Base-by-base conservation (phyloP, 2,888 invertebrate genomes). In the Galeopsomyia nigrocyanea region DNA sequence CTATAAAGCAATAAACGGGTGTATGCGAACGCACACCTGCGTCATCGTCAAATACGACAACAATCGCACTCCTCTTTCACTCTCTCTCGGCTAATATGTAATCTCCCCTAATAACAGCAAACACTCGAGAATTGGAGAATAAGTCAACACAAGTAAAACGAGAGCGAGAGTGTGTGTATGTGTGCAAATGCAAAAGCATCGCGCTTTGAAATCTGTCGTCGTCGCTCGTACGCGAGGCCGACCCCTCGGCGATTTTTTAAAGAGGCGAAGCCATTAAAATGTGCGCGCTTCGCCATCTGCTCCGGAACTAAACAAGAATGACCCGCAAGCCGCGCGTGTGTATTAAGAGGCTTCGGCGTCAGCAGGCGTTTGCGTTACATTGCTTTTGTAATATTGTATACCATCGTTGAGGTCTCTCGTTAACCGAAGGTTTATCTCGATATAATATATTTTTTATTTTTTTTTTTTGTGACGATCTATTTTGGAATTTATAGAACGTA, bases 271-370 rank as follows among this genome's bases (percentile, higher is more conserved):
- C 77, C 78, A 78, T 78, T 79, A 78, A 78, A 80, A 75, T 74
- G 71, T 17, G 3, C 39, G 68, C 65, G 58, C 74, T 75, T 79
- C 77, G 76, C 82, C 83, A 83, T 81, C 82, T 83, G 83, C 80
- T 80, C 78, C 80, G 80, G 80, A 80, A 81, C 78, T 78, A 77
- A 79, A 79, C 77, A 78, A 81, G 80, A 80, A 78, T 78, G 79
- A 74, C 73, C 78, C 77, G 10, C 65, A 47, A 39, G 3, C 5
- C 65, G 22, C 14, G 31, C 17, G 53, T n/a, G 53, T 10, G 17
- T 10, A 71, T 75, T 75, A 79, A 79, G 78, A 78, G 78, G 79
- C 77, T 78, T 79, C 79, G 55, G 55, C 51, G 31, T 47, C 62
- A 53, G 51, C 56, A 13, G 62, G 56, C 53, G 60, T 46, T 31